These are phyloP conservation scores for Rhynchonycteris naso DNA, from an alignment of 2,797 vertebrate genomes.

Conservation along the genomic window DNA sequence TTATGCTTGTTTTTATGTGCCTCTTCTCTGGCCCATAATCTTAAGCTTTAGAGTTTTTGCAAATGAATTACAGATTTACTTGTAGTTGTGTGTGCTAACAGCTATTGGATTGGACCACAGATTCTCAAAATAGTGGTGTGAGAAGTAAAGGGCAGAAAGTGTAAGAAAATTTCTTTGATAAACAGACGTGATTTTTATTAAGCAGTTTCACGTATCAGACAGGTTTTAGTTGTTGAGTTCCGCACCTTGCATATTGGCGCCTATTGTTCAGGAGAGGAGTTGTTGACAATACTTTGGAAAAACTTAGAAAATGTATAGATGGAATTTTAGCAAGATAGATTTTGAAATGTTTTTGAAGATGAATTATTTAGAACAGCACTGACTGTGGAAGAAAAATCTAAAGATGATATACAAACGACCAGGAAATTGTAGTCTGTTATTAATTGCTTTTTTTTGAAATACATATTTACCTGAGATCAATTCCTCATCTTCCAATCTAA, in stretches of 20 bases:
- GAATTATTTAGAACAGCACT: background rate
- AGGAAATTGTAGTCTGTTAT: background rate
- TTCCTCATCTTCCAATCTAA: background rate
- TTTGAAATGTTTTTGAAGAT: conserved; percentile 17
- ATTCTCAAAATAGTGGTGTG: background rate
- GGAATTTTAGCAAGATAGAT: conserved; percentile 6
- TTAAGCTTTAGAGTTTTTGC: background rate
- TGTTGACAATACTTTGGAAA: background rate
- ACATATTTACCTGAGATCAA: background rate
- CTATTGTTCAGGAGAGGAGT: background rate
- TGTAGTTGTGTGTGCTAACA: conserved; percentile 22
- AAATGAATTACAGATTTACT: conserved; percentile 31
- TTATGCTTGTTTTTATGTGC: conserved; percentile 12
- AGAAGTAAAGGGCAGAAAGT: background rate
- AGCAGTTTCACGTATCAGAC: background rate
- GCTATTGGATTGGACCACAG: background rate
- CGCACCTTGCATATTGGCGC: background rate
- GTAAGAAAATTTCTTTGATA: background rate
- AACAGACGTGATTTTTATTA: background rate
- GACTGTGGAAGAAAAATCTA: background rate
- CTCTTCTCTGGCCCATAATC: background rate
- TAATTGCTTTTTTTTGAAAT: background rate
- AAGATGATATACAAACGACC: background rate
- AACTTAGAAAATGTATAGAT: background rate
- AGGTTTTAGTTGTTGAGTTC: background rate